Base-by-base conservation (phyloP, 2,888 invertebrate species). In the Troilus luridus region DNA sequence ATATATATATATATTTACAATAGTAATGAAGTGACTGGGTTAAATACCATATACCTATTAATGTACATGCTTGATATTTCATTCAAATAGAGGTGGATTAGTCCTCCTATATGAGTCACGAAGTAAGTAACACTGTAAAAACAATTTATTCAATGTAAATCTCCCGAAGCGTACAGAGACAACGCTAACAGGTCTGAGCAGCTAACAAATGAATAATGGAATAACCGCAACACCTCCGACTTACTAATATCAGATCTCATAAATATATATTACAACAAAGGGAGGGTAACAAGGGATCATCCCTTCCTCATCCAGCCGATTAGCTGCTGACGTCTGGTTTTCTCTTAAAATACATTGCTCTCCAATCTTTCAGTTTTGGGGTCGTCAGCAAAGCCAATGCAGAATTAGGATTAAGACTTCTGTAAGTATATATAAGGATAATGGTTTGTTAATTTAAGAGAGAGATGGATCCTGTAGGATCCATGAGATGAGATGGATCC, bases 211-310 rank as follows among this genome's bases (percentile, higher is more conserved):
- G 72, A 27, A 77, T 77, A 41, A 77, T 77, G 72, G 9, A 77
- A 14, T 2, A 77, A 8, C 27, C 41, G 0, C 72, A 27, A 77
- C 72, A 77, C 72, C 6, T 77, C 72, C 19, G 17, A 27, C 41
- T 77, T 77, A 77, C 72, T 77, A 77, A 77, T 77, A 77, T 77
- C 72, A 8, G 17, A 1, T 5, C 72, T 77, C 72, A 77, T 77
- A 77, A 77, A 77, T 77, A 77, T 77, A 77, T 77, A 77, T 77
- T 77, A 77, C 72, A 41, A 27, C 27, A 41, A 77, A 77, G 27
- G 72, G 41, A 14, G 72, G 0, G 72, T 77, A 77, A 77, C 72
- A 41, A 77, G 72, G 72, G 72, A 14, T 77, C 21, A 14, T 5
- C 24, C 12, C 14, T 24, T 64, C 64, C 21, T 5, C 72, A 17